These are phyloP conservation scores for Tinea trinotella DNA, from an alignment of 2,888 invertebrate genomes.

Conservation along the genomic window DNA sequence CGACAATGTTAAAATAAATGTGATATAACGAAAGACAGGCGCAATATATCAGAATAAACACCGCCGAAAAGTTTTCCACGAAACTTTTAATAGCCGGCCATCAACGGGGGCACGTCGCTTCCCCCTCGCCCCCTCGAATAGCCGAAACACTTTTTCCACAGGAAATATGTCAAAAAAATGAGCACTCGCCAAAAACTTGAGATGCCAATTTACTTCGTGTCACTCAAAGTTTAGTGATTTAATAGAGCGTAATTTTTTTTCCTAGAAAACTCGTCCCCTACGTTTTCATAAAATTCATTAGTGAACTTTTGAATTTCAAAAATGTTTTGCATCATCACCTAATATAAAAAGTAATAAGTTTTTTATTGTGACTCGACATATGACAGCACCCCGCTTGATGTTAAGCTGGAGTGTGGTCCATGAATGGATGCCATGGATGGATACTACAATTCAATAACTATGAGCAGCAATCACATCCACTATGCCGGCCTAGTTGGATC, in stretches of 20 bases:
- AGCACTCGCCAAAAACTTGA: constrained; percentile 16
- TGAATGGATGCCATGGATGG: too few relatives aligned
- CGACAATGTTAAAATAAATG: too few relatives aligned
- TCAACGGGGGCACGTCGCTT: neutral
- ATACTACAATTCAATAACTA: too few relatives aligned
- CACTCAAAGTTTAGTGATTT: constrained; percentile 17
- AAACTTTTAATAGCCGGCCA: constrained; percentile 18
- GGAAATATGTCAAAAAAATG: constrained; percentile 19
- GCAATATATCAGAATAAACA: constrained; percentile 3
- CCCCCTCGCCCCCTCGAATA: neutral
- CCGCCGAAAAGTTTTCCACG: neutral
- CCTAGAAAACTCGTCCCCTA: neutral
- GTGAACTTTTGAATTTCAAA: neutral
- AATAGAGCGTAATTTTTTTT: constrained; percentile 16
- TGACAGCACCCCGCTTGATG: too few relatives aligned
- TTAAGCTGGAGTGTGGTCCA: too few relatives aligned
- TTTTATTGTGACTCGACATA: too few relatives aligned
- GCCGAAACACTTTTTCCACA: constrained; percentile 13
- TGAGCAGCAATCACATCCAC: too few relatives aligned
- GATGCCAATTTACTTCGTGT: constrained; percentile 16
- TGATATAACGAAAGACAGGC: neutral
- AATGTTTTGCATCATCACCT: too few relatives aligned
- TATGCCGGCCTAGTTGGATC: too few relatives aligned
- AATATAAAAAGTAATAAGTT: too few relatives aligned
- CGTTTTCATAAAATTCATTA: constrained; percentile 4